Conservation (phyloP, 2,113 vertebrate genomes). For the Egretta garzetta region DNA sequence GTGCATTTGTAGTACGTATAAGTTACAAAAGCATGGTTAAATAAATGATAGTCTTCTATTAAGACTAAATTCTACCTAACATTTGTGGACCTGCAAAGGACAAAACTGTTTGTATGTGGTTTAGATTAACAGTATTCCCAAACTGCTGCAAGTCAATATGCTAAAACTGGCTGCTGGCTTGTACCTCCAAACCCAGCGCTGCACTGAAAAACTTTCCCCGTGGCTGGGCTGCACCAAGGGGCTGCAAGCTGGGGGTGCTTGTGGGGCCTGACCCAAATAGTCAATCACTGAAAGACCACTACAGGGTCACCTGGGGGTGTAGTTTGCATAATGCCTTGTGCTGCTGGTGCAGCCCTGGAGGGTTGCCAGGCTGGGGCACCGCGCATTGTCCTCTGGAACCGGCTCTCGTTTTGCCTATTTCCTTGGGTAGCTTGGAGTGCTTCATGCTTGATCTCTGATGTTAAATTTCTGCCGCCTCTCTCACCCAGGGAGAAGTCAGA, state of each 20-base stretch:
- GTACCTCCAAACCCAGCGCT: accelerated
- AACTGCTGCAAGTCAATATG: background rate
- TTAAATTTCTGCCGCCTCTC: background rate
- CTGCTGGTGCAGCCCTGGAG: background rate
- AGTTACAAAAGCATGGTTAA: background rate
- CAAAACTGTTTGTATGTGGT: background rate
- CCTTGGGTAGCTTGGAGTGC: background rate
- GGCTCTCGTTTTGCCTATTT: background rate
- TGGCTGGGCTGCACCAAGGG: accelerated
- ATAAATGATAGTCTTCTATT: background rate
- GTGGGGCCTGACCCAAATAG: background rate
- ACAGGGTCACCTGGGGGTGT: background rate
- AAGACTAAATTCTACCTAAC: background rate
- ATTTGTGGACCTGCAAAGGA: background rate
- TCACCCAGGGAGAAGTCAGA: conserved; percentile 12
- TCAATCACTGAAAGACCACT: accelerated
- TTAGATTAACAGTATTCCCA: background rate
- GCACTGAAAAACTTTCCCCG: background rate
- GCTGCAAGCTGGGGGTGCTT: background rate
- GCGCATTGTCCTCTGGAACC: accelerated
- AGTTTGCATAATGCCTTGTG: accelerated
- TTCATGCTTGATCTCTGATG: background rate
- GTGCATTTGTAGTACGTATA: background rate
- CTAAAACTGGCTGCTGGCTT: background rate
- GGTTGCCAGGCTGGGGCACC: background rate